A percentile compares a stretch with the other conserved stretches of the same genome.
These are phyloP conservation scores for Echinarachnius parma DNA, from an alignment of 53 echinoderm and acorn worm species.

Conservation along the genomic window DNA sequence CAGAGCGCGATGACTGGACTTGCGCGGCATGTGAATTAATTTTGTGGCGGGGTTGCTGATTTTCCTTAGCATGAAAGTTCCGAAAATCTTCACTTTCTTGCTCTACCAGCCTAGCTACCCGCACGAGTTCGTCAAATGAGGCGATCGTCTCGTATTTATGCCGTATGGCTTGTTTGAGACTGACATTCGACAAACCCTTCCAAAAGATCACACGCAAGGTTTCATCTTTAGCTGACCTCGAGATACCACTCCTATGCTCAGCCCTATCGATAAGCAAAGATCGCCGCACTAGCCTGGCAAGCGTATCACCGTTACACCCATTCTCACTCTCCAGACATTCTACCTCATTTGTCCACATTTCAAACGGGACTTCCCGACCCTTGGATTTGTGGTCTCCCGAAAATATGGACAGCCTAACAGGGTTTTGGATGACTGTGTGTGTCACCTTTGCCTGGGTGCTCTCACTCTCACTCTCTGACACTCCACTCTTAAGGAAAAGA, in stretches of 20 bases:
- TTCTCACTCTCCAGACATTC: slow-evolving; percentile 11
- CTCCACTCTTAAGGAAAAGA: no score
- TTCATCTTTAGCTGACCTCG: slow-evolving; percentile 26
- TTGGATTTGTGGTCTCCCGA: slow-evolving; percentile 42
- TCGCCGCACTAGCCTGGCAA: slow-evolving; percentile 16
- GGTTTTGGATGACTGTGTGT: no score
- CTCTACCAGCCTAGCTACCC: slow-evolving; percentile 28
- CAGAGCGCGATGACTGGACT: background rate
- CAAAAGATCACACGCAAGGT: slow-evolving; percentile 37
- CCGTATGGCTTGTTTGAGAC: slow-evolving; percentile 30
- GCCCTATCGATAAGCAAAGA: slow-evolving; percentile 28
- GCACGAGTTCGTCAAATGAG: slow-evolving; percentile 30
- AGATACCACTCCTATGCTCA: slow-evolving; percentile 32
- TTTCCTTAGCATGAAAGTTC: no score
- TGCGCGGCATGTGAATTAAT: background rate
- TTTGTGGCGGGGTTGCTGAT: no score
- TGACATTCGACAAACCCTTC: slow-evolving; percentile 34
- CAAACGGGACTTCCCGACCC: slow-evolving; percentile 37
- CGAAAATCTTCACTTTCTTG: slow-evolving; percentile 36
- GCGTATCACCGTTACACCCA: background rate
- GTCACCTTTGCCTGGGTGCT: no score
- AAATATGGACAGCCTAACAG: slow-evolving; percentile 17
- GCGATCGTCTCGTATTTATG: slow-evolving; percentile 29
- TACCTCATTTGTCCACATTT: slow-evolving; percentile 36
- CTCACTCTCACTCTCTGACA: no score